Evolutionary conservation across 2,888 invertebrate species (phyloP).

Genomic region (Hypercompe scribonia): DNA sequence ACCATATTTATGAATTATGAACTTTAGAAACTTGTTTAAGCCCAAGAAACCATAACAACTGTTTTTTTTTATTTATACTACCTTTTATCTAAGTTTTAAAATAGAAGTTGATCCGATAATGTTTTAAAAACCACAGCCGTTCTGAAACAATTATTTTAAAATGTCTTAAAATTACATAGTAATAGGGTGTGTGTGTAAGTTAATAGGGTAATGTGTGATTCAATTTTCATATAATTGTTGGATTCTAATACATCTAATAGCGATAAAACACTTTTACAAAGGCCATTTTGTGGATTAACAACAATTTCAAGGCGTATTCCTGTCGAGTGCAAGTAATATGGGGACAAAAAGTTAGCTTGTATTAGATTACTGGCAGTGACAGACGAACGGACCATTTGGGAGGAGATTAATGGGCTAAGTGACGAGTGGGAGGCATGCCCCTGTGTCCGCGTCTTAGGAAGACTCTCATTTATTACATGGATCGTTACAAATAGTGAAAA

Average conservation of each 20-base stretch:
- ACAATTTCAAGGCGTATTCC: constrained; percentile 77
- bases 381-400: constrained; percentile 80
- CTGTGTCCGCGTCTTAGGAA: constrained; percentile 63
- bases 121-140: background rate
- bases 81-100: too few relatives aligned
- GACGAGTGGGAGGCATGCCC: constrained; percentile 79
- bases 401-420: constrained; percentile 85
- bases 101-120: too few relatives aligned
- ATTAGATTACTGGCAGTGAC: constrained; percentile 85
- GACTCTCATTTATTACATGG: constrained; percentile 76
- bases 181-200: too few relatives aligned
- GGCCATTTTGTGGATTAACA: constrained; percentile 75
- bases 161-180: background rate
- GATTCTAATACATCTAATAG: background rate
- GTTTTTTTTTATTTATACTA: too few relatives aligned
- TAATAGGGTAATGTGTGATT: too few relatives aligned
- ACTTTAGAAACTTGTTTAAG: background rate
- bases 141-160: background rate
- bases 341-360: constrained; percentile 84
- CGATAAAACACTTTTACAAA: constrained; percentile 55
- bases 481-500: constrained; percentile 74
- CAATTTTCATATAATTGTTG: background rate
- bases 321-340: constrained; percentile 77
- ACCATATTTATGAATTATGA: too few relatives aligned
- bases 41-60: background rate